Evolutionary conservation across 2,888 invertebrate genomes (phyloP).

Genomic region (Strigamia maritima): DNA sequence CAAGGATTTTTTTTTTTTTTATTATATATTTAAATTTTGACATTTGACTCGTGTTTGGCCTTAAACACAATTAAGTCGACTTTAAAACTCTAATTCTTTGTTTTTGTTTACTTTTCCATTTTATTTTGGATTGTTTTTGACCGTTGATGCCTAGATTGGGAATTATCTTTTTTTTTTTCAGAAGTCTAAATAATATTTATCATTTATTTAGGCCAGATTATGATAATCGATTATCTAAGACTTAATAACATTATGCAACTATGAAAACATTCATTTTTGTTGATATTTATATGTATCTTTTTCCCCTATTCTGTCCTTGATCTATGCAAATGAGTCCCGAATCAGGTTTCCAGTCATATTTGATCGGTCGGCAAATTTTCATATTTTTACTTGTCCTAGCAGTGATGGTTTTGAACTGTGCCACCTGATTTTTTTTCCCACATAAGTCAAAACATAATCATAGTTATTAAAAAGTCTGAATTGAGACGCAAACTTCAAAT

Average conservation of each 20-base stretch:
- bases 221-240: too few species aligned
- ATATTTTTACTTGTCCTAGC: background rate
- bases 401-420: background rate
- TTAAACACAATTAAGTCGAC: background rate
- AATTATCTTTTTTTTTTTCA: too few species aligned
- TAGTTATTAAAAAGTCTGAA: background rate
- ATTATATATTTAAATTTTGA: background rate
- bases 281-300: background rate
- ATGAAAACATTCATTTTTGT: background rate
- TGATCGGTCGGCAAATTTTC: background rate
- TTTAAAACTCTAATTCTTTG: background rate
- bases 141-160: background rate
- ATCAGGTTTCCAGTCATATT: background rate
- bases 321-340: background rate
- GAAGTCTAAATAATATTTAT: too few species aligned
- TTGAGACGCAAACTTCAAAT: background rate
- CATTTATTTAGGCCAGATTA: too few species aligned
- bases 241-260: too few species aligned
- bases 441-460: background rate
- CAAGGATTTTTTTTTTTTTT: background rate
- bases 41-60: background rate
- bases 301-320: background rate
- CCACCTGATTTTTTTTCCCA: background rate
- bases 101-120: background rate
- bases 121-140: too few species aligned